Conservation (phyloP, 2,113 vertebrate species). For the Etheostoma spectabile region DNA sequence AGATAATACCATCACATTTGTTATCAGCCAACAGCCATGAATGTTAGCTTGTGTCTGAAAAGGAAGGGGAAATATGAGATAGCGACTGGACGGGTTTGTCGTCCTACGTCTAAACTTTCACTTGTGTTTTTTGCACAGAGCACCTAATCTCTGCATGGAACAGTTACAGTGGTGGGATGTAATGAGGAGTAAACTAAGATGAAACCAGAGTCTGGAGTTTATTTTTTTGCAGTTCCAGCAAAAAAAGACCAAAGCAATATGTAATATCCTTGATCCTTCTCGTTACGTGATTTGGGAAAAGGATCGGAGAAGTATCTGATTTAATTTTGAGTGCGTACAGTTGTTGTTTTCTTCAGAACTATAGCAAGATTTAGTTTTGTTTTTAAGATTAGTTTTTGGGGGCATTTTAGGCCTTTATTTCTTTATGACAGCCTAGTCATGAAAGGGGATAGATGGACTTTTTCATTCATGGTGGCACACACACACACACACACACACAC, state of each 20-base stretch:
- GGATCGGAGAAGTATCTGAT: constrained; percentile 37
- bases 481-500: neutral
- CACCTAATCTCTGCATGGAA: neutral
- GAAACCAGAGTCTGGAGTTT: constrained; percentile 5
- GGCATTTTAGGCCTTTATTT: too few relatives aligned
- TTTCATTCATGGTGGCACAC: neutral
- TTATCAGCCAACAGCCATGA: neutral
- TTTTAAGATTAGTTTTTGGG: too few relatives aligned
- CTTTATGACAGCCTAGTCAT: too few relatives aligned
- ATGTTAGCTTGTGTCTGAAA: neutral
- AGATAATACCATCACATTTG: neutral
- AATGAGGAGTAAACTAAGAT: constrained; percentile 8
- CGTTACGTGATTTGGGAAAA: constrained; percentile 43
- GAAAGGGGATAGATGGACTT: neutral
- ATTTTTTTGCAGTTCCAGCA: constrained; percentile 16
- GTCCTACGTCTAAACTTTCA: neutral
- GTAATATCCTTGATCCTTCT: constrained; percentile 44
- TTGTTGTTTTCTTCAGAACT: constrained; percentile 11
- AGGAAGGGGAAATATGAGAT: constrained; percentile 5
- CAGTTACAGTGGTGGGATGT: neutral
- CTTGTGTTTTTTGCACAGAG: neutral
- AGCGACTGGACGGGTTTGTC: neutral
- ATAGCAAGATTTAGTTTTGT: neutral
- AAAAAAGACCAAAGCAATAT: constrained; percentile 42
- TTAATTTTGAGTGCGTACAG: constrained; percentile 35